phyloP scores from a whole-genome alignment of 2,797 vertebrate species.

The Enteromius argenteus region DNA sequence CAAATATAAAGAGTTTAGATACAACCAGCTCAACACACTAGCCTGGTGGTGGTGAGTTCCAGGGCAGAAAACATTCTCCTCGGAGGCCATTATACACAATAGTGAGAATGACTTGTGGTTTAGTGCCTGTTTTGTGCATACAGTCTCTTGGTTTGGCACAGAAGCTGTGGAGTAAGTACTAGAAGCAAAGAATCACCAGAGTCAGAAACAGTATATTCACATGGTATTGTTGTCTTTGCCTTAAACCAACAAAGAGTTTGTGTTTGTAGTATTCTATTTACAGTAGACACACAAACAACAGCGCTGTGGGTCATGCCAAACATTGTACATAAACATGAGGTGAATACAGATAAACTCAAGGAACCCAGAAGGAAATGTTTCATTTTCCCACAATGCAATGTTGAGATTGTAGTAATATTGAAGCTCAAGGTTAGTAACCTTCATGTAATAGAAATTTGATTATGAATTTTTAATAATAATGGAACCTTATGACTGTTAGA shows the following conservation, averaged over 20 bases:
- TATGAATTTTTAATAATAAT: not conserved
- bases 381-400: slow-evolving; percentile 2
- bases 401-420: not conserved
- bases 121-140: slow-evolving; percentile 70
- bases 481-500: not conserved
- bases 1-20: not conserved
- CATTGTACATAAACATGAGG: not conserved
- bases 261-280: slow-evolving; percentile 27
- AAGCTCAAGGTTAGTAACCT: not conserved
- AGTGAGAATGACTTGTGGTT: slow-evolving; percentile 72
- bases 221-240: slow-evolving; percentile 66
- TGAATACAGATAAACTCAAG: slow-evolving; percentile 1
- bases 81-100: slow-evolving; percentile 55
- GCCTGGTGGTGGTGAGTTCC: slow-evolving; percentile 1
- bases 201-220: slow-evolving; percentile 74
- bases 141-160: slow-evolving; percentile 74
- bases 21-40: not conserved
- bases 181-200: slow-evolving; percentile 16
- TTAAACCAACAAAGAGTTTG: slow-evolving; percentile 56
- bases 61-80: not conserved
- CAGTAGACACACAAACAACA: slow-evolving; percentile 46
- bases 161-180: slow-evolving; percentile 30
- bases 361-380: not conserved
- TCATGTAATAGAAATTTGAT: not conserved
- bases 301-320: slow-evolving; percentile 33